Evolutionary conservation across 2,888 invertebrate species (phyloP).

Genomic region (Athetis lepigone): DNA sequence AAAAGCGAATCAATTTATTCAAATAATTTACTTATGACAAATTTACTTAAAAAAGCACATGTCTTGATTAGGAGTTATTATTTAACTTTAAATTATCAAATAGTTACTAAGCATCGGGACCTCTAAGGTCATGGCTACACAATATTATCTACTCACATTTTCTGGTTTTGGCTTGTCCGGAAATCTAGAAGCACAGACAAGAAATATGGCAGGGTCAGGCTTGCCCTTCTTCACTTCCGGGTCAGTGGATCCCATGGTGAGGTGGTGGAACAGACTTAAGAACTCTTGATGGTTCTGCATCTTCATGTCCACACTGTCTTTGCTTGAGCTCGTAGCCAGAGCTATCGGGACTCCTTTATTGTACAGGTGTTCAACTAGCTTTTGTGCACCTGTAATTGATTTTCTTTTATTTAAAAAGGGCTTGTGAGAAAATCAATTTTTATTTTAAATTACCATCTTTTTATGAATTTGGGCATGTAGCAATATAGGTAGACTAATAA

Average conservation of each 20-base stretch:
- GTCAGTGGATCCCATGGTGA: conserved; percentile 95
- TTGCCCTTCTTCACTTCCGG: conserved; percentile 96
- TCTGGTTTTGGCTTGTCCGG: conserved; percentile 91
- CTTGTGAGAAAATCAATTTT: background rate
- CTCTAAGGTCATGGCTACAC: background rate
- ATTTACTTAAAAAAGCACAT: background rate
- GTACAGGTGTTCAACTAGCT: conserved; percentile 94
- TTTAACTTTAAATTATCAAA: background rate
- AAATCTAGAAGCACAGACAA: conserved; percentile 94
- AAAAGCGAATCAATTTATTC: background rate
- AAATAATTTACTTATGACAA: background rate
- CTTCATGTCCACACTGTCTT: conserved; percentile 93
- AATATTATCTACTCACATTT: conserved; percentile 78
- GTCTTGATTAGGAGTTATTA: background rate
- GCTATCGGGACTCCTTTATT: conserved; percentile 94
- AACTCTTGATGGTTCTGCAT: conserved; percentile 92
- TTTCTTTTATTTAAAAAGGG: background rate
- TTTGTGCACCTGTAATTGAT: conserved; percentile 92
- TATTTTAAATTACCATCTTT: background rate
- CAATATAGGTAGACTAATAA: too few species aligned
- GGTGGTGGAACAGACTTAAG: conserved; percentile 92
- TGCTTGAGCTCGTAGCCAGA: conserved; percentile 95
- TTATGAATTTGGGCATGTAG: too few species aligned
- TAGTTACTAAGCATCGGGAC: background rate
- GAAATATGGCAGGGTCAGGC: conserved; percentile 96